Base-by-base conservation (phyloP, 2,888 invertebrate species). In the Synergus gifuensis region DNA sequence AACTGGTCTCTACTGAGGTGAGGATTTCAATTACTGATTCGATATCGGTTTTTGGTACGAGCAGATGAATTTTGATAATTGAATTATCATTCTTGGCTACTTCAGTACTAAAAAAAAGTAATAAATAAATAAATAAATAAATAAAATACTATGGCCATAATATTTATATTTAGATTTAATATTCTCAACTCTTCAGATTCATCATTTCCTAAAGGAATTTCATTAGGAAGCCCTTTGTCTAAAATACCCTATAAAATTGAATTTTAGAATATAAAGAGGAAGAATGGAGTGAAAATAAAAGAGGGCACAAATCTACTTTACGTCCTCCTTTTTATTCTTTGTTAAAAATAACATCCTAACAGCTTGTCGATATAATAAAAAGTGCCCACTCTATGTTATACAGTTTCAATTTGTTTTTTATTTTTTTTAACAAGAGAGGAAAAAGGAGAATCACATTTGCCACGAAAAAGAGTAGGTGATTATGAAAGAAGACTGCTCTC, bases 361-460 rank as follows among this genome's bases (percentile, higher is more conserved):
- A 64, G 40, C 18, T 67, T 67, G 44, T 67, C 66, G 22, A 67
- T 67, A 44, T 67, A 67, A 44, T 44, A 67, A 67, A 22, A 67
- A 67, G 66, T 67, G 66, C n/a, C 18, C 9, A 18, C 44, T 67
- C 18, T 11, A 44, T 11, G 12, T 44, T 67, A 42, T 67, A 44
- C 22, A 9, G 42, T 67, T 67, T 44, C 9, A n/a, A 9, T n/a
- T 64, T 40, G 8, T 64, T 64, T 36, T 40, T 66, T 42, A 9
- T n/a, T 22, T 12, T 11, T 69, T 46, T 46, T 46, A 49, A 69
- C 67, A 69, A 18, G 49, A 46, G 46, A 69, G 22, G 66, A 2
- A 69, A 67, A 67, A 46, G 18, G 22, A 69, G 14, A 69, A 69
- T 69, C 67, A 69, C 46, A 46, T 11, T 69, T 22, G 22, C 14